phyloP scores from a whole-genome alignment of 2,113 vertebrate genomes.

The Felis chaus region DNA sequence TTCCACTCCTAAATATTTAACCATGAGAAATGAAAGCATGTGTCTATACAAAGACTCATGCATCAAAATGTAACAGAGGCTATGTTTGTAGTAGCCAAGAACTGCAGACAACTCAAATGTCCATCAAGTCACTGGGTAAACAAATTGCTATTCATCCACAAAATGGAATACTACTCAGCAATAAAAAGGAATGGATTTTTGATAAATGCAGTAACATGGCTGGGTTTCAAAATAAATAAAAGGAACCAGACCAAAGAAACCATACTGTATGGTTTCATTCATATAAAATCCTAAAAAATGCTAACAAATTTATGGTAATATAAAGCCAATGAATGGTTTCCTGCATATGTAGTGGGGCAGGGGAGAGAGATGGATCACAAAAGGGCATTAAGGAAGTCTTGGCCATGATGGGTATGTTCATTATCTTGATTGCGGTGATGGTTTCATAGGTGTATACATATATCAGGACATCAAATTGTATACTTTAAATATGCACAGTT shows the following conservation, averaged over 20 bases:
- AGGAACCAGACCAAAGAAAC: neutral
- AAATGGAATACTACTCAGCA: neutral
- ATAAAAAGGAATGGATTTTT: constrained; percentile 38
- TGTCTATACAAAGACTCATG: neutral
- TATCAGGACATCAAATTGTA: neutral
- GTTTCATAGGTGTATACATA: neutral
- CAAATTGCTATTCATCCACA: neutral
- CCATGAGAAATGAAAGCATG: constrained; percentile 14
- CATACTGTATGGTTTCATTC: neutral
- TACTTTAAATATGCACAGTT: neutral
- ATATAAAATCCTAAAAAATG: neutral
- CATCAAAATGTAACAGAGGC: neutral
- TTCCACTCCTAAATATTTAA: neutral
- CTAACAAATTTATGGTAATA: neutral
- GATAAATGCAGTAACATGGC: neutral
- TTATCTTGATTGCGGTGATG: neutral
- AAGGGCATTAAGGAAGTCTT: neutral
- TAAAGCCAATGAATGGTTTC: neutral
- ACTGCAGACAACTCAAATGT: neutral
- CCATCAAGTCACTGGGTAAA: neutral
- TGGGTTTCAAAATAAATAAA: constrained; percentile 1
- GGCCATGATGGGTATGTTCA: neutral
- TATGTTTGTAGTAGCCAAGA: neutral
- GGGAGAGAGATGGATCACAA: neutral
- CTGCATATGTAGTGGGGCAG: neutral